A percentile compares a stretch with the other conserved stretches of the same genome.
These are phyloP conservation scores for Limnephilus auricula DNA, from an alignment of 2,888 invertebrate species.

Conservation along the genomic window DNA sequence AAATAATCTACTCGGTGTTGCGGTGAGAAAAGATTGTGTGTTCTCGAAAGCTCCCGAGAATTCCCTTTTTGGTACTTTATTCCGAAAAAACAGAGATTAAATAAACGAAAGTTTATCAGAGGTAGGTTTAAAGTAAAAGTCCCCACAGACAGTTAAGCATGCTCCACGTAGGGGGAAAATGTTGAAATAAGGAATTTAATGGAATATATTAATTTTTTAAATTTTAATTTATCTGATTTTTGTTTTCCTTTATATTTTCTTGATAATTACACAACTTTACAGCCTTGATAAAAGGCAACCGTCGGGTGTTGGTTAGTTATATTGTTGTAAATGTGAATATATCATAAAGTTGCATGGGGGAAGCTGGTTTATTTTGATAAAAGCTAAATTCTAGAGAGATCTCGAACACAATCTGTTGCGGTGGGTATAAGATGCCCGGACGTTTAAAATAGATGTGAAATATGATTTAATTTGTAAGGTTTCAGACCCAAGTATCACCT, in stretches of 20 bases:
- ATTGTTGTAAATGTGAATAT: background rate
- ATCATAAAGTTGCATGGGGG: background rate
- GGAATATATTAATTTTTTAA: background rate
- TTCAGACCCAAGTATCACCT: background rate
- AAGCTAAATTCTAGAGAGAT: background rate
- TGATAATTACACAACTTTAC: no score
- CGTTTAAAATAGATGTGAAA: constrained; percentile 22
- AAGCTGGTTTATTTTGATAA: background rate
- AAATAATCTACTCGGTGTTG: background rate
- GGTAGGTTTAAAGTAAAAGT: background rate
- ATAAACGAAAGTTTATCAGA: background rate
- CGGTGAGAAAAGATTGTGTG: background rate
- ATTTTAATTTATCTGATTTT: background rate
- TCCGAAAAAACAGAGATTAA: background rate
- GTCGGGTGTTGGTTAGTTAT: background rate
- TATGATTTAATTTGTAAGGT: constrained; percentile 10
- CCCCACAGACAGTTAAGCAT: background rate
- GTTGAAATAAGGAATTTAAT: background rate
- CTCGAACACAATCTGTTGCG: background rate
- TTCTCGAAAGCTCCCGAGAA: background rate
- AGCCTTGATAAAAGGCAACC: no score
- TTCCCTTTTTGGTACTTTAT: background rate
- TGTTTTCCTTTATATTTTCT: no score
- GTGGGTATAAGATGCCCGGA: constrained; percentile 8
- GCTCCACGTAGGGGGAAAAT: background rate